Percentiles rank a stretch among this genome's conserved stretches.
phyloP scores from a whole-genome alignment of 2,888 invertebrate genomes.

The Drymonia ruficornis region DNA sequence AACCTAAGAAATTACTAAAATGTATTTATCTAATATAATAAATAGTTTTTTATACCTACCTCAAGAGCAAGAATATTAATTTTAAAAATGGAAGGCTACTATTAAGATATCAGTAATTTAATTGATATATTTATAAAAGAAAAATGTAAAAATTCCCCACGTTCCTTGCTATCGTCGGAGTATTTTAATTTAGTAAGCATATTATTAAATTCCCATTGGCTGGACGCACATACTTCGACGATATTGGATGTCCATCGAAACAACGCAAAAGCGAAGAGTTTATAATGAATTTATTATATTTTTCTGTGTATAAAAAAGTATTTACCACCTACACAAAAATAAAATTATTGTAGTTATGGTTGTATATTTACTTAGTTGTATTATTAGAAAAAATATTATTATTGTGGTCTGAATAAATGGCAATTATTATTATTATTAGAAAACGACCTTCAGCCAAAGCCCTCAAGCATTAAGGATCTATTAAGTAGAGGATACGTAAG shows the following conservation, averaged over 20 bases:
- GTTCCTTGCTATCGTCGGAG: constrained; percentile 33
- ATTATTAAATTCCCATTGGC: constrained; percentile 61
- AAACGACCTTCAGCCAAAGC: no score
- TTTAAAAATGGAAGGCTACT: constrained; percentile 1
- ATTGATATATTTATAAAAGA: constrained; percentile 3
- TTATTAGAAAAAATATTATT: no score
- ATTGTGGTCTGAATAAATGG: no score
- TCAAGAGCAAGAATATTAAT: background rate
- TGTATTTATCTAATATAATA: no score
- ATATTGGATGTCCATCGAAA: constrained; percentile 44
- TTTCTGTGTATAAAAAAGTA: no score
- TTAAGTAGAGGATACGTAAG: no score
- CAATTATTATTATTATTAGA: background rate
- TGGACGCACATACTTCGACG: constrained; percentile 42
- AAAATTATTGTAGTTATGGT: background rate
- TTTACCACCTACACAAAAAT: no score
- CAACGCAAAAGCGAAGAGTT: constrained; percentile 19
- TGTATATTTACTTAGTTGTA: no score
- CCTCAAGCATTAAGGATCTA: no score
- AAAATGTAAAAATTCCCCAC: constrained; percentile 22
- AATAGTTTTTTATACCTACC: no score
- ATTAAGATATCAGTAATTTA: background rate
- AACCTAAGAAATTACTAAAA: no score
- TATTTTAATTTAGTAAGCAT: constrained; percentile 58
- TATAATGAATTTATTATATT: background rate